Evolutionary conservation across 92 coral and sea anemone species (phyloP), one percentile per base, ranked within the genome.

Genomic region (Paramuricea clavata): DNA sequence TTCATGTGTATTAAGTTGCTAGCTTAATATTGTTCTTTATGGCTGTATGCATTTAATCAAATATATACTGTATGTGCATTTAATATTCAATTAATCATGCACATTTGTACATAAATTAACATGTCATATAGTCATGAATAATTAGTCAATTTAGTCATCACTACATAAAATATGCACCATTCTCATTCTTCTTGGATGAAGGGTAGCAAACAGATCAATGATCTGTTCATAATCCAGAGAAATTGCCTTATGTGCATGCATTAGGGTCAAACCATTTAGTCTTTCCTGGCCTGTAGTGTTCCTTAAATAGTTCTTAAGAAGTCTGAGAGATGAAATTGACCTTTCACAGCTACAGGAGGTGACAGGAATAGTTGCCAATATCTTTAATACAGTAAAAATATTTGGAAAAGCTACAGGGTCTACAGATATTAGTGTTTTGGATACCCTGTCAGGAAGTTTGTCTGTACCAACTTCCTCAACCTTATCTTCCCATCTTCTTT

Each of bases 111-210:
- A 50, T 16, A 7, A 12, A 50, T 19, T 12, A 19, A 50, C 17
- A 50, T 19, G 75, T 62, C 83, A 22, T n/a, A n/a, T 78, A 70
- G 21, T 39, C 44, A 50, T 22, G 65, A 88, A 27, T 36, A 72
- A 83, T 76, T 83, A 83, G n/a, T n/a, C n/a, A n/a, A n/a, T n/a
- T n/a, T n/a, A n/a, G 92, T 87, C 92, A 39, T 61, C 64, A 50
- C 21, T 49, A 28, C 61, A 41, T 49, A 80, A 57, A 32, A 69
- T 83, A 21, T 50, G 59, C 59, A 50, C 59, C 59, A 50, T 50
- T 19, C 59, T 74, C 94, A 88, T 85, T 88, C 92, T 82, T 76
- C 88, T 76, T 17, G 93, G 91, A 82, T 90, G 93, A 69, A 86
- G 82, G 74, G 78, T 23, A 9, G 93, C 90, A 90, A 90, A 90